These are phyloP conservation scores for Heliopora coerulea DNA, from an alignment of 92 coral and sea anemone species.

Conservation along the genomic window DNA sequence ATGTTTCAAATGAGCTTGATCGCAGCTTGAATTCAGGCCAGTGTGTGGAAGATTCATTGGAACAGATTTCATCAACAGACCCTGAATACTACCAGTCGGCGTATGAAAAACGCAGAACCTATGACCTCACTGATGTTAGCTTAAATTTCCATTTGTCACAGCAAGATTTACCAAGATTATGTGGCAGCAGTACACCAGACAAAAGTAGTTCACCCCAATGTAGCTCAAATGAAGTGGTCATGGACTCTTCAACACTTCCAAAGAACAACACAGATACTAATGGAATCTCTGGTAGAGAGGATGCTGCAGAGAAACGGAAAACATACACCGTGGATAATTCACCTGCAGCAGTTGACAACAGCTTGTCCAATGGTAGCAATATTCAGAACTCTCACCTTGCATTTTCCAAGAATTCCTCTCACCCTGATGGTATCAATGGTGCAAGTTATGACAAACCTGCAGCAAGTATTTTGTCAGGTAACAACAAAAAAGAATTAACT, in stretches of 20 bases:
- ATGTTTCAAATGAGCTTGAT: slow-evolving; percentile 21
- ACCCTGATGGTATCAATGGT: neutral
- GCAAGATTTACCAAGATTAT: neutral
- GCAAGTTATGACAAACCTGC: neutral
- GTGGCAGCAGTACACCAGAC: no score
- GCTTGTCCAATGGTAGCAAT: neutral
- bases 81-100: neutral
- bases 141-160: neutral
- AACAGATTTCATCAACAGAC: neutral
- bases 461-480: neutral
- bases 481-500: slow-evolving; percentile 9
- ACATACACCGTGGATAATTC: slow-evolving; percentile 38
- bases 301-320: neutral
- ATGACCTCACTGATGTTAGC: slow-evolving; percentile 41
- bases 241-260: neutral
- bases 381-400: neutral
- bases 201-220: no score
- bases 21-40: slow-evolving; percentile 2
- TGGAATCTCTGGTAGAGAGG: neutral
- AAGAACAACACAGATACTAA: neutral
- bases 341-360: slow-evolving; percentile 8
- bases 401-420: neutral
- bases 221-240: no score
- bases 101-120: slow-evolving; percentile 44
- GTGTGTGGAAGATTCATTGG: slow-evolving; percentile 6